Percentiles rank a stretch among this genome's conserved stretches.
phyloP scores from a whole-genome alignment of 2,113 vertebrate genomes.

The Nothocercus julius region DNA sequence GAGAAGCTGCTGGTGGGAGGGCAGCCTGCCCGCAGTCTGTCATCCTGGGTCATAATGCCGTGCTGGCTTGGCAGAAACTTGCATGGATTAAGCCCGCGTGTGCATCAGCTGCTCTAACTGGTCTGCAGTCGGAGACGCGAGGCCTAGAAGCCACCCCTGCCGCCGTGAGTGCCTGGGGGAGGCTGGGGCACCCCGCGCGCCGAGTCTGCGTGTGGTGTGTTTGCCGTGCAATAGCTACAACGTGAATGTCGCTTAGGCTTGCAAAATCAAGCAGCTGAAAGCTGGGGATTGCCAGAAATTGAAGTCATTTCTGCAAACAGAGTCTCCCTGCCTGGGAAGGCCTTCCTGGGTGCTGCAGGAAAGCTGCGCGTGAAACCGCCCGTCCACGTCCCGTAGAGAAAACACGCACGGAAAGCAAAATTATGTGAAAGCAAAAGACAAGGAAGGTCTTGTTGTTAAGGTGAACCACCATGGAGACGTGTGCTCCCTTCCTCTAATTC shows the following conservation, averaged over 20 bases:
- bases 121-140: not conserved
- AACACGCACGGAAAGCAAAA: not conserved
- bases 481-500: not conserved
- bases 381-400: not conserved
- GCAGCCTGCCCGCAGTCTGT: rapidly evolving
- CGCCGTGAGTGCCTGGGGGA: no score
- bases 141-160: not conserved
- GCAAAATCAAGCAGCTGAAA: not conserved
- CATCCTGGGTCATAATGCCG: not conserved
- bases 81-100: not conserved
- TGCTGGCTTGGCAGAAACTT: not conserved
- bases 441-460: not conserved
- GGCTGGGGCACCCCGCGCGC: not conserved
- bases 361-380: not conserved
- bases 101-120: no score
- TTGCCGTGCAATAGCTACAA: not conserved
- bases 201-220: not conserved
- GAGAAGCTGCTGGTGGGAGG: not conserved
- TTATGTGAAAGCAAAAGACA: no score
- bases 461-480: rapidly evolving
- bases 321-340: not conserved
- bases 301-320: not conserved
- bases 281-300: not conserved
- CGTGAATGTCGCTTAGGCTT: not conserved
- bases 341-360: not conserved